Base-by-base conservation (phyloP, 2,113 vertebrate genomes). In the Tympanuchus pallidicinctus region DNA sequence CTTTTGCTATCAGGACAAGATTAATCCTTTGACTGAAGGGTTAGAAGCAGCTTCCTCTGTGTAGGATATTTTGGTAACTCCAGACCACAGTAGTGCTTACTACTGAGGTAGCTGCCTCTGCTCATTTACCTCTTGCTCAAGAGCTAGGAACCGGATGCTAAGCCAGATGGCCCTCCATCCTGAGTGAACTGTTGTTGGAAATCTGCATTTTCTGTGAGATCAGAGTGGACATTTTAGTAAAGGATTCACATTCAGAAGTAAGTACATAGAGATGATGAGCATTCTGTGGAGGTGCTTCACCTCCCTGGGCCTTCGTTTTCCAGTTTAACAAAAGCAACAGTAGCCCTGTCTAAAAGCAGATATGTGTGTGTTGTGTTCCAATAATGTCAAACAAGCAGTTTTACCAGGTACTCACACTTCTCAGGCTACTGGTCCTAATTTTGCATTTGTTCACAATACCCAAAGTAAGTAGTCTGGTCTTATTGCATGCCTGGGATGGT, bases 11-110 rank as follows among this genome's bases (percentile, higher is more conserved):
- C 54, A 80, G 13, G 40, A 75, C 60, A 70, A 70, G n/a, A 60
- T 79, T 91, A 94, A 79, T 82, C 14, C 64, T 95, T 64, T 90
- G 43, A 61, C 52, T 89, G 63, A 89, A 75, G 71, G 50, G 66
- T 61, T 84, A 64, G 78, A 47, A 63, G 94, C 64, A 60, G 47
- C 59, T 93, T 69, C 30, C 59, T 36, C 4, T 2, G 4, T 50
- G 34, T 0, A 64, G 27, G 20, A 71, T 82, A 56, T 48, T 88
- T 75, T 67, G 38, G 57, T 52, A 86, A 65, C 2, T 9, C 13
- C 32, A 56, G 60, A 67, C 38, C 34, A 64, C 21, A 25, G 15
- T 40, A 30, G 38, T 43, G 22, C 69, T 77, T 54, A 45, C 32
- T 50, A 2, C 1, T 42, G 34, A 75, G 43, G 52, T 75, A 75